phyloP scores from a whole-genome alignment of 2,888 invertebrate genomes.

The Osedax frankpressi region DNA sequence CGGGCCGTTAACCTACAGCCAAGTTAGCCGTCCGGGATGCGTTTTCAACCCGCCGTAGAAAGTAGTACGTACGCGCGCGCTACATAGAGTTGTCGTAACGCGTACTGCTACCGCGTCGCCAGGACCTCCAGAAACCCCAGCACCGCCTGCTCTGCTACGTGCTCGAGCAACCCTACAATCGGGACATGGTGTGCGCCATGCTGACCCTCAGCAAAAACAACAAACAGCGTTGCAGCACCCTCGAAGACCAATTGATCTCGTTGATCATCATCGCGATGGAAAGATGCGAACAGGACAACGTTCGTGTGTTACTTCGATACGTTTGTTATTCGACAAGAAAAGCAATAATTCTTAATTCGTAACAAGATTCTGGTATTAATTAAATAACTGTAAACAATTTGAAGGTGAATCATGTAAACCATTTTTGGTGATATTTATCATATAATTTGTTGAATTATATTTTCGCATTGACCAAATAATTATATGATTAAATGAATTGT shows the following conservation, averaged over 20 bases:
- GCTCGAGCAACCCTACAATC: conserved; percentile 80
- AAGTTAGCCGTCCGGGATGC: too few species aligned
- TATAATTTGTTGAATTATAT: too few species aligned
- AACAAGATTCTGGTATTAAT: too few species aligned
- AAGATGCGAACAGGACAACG: conserved; percentile 56
- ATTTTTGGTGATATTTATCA: too few species aligned
- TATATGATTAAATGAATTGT: too few species aligned
- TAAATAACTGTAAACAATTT: too few species aligned
- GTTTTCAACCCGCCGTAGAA: neutral
- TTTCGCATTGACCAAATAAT: too few species aligned
- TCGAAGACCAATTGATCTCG: conserved; percentile 84
- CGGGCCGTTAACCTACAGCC: conserved; percentile 74
- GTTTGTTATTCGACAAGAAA: too few species aligned
- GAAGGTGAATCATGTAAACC: too few species aligned
- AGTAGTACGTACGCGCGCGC: neutral
- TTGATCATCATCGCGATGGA: conserved; percentile 83
- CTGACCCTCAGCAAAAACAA: conserved; percentile 81
- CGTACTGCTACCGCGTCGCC: neutral
- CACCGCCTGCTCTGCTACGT: conserved; percentile 74
- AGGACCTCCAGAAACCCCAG: conserved; percentile 61
- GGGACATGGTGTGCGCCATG: conserved; percentile 91
- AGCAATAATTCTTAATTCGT: too few species aligned
- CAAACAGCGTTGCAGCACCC: conserved; percentile 70
- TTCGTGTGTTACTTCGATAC: too few species aligned
- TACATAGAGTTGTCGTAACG: neutral